phyloP scores from a whole-genome alignment of 2,113 vertebrate species.

The Craseonycteris thonglongyai region DNA sequence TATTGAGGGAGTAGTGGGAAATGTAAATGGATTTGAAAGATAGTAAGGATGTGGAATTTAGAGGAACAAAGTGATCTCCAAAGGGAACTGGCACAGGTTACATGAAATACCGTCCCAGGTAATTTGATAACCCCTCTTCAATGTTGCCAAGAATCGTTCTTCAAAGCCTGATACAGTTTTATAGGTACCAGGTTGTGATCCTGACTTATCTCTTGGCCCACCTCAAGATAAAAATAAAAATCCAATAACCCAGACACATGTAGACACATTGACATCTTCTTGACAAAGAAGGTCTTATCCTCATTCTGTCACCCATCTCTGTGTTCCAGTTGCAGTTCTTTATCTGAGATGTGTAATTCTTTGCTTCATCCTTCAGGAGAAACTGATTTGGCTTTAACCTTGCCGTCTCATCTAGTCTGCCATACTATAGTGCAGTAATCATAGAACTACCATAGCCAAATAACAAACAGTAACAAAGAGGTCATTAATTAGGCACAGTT shows the following conservation, averaged over 20 bases:
- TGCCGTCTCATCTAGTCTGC: background rate
- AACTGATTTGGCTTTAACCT: background rate
- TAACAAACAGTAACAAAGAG: background rate
- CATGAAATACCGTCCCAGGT: background rate
- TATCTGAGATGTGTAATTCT: background rate
- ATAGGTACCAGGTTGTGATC: background rate
- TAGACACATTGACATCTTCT: background rate
- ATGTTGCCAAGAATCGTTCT: background rate
- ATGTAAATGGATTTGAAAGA: background rate
- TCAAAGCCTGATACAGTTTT: background rate
- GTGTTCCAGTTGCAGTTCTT: background rate
- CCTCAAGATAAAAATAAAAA: slow-evolving; percentile 25
- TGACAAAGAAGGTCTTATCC: background rate
- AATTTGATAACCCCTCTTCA: background rate
- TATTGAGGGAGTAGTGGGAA: background rate
- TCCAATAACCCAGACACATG: background rate
- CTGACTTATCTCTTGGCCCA: background rate
- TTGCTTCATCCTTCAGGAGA: background rate
- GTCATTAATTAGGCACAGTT: background rate
- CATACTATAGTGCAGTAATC: background rate
- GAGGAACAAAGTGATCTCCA: background rate
- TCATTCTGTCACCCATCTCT: slow-evolving; percentile 24
- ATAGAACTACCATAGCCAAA: background rate
- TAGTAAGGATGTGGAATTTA: background rate
- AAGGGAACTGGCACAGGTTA: background rate